These are phyloP conservation scores for Mimas tiliae DNA, from an alignment of 2,888 invertebrate genomes.

Conservation along the genomic window DNA sequence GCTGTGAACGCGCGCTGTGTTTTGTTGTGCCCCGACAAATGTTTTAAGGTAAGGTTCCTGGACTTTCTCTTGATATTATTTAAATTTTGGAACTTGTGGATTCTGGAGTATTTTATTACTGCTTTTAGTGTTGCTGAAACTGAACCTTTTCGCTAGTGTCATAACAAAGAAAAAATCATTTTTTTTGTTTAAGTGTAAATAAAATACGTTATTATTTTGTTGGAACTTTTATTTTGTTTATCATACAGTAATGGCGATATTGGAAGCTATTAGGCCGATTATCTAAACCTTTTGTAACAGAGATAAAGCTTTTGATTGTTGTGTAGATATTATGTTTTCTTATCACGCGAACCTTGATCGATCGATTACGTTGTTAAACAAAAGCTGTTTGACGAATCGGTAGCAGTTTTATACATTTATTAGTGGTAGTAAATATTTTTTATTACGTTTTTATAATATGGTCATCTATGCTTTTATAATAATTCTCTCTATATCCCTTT, in stretches of 20 bases:
- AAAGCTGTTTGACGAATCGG: background rate
- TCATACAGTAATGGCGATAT: background rate
- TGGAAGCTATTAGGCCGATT: background rate
- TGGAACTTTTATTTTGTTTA: background rate
- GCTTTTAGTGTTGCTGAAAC: background rate
- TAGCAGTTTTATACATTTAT: no score
- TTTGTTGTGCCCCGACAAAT: constrained; percentile 71
- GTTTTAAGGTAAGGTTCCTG: constrained; percentile 69
- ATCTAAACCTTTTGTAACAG: background rate
- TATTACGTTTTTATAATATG: no score
- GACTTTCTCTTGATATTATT: background rate
- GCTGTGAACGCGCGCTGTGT: constrained; percentile 58
- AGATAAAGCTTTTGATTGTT: background rate
- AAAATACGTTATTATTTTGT: background rate
- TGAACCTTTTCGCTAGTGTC: background rate
- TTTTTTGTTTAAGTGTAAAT: background rate
- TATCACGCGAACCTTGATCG: background rate
- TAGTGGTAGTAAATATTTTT: no score
- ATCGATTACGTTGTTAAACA: constrained; percentile 1
- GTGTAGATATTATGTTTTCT: background rate
- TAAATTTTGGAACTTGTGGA: background rate
- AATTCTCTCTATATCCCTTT: no score
- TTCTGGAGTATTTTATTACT: background rate
- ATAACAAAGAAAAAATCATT: background rate
- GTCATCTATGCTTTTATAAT: no score